Base-by-base conservation (phyloP, 1,140 invertebrate species). In the Apis laboriosa region DNA sequence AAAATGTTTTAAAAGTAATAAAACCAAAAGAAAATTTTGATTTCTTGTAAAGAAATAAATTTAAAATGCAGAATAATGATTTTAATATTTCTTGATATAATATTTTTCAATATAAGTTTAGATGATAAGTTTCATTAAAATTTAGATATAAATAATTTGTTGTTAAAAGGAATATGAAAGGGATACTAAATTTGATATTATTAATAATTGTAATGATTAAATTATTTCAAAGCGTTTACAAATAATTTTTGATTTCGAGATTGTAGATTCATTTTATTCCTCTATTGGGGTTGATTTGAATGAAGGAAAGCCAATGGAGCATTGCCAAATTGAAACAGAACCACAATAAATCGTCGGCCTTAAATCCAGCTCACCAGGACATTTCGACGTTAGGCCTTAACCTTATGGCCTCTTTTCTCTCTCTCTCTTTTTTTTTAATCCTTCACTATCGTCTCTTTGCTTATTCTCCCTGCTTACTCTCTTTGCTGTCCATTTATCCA, bases 291-390 rank as follows among this genome's bases (percentile, higher is more conserved):
- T 82, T 34, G 67, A 72, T 77, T 68, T 49, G 24, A 28, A 55
- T 55, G 43, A 34, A 24, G 51, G 17, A 55, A 51, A 72, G 51
- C 80, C 63, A 67, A 77, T 82, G 80, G 80, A 86, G 75, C 77
- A 19, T 68, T 80, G 68, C 73, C 77, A 85, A 87, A 87, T 86
- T 86, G 85, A 87, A 86, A 86, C 76, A 58, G 76, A 83, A 60
- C 51, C 55, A 28, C 19, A 64, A 60, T 79, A 86, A 86, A 78
- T 82, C 84, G 84, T 49, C 74, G 72, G 63, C 85, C 81, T 78
- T 58, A 71, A 68, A 83, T 83, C 73, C 80, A 77, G 85, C 75
- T n/a, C 64, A 86, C 72, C 81, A 71, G 85, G 80, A 86, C 80
- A 61, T 85, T 77, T 85, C 72, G 55, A 76, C 63, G 66, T 72